Base-by-base conservation (phyloP, 2,888 invertebrate genomes). In the Zygaena filipendulae region DNA sequence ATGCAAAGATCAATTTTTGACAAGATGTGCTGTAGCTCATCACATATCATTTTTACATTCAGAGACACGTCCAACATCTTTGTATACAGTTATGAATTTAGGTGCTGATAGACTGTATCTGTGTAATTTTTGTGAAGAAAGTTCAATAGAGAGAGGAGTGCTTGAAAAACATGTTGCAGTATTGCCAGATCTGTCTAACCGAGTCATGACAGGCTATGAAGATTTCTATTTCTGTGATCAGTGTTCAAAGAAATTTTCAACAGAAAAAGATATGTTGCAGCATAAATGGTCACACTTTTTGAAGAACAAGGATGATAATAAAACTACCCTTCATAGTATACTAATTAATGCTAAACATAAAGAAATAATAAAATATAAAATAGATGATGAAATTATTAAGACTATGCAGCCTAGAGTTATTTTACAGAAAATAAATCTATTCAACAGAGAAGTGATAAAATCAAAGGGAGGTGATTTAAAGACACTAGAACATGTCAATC, bases 271-370 rank as follows among this genome's bases (percentile, higher is more conserved):
- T 3, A 70, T 74, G 68, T 25, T 74, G 0, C 60, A 68, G 9
- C 77, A 77, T 31, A 74, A 75, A 33, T 74, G 71, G 74, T 52
- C 60, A 0, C 75, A 75, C 38, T 71, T 62, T 35, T 35, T 71
- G 2, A 64, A 57, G 19, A 57, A 50, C 0, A 47, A 46, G 13
- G 59, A 64, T n/a, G 59, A 58, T 23, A 53, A 54, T 0, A 59
- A 56, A 30, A 32, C 35, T 4, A 43, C 46, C 32, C 40, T 38
- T 2, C 42, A 44, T n/a, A 33, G 35, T 27, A 29, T 40, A 9
- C 21, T 39, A 21, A 32, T 21, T 0, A 35, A 45, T 28, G 24
- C 23, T 4, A 46, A 38, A 13, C 27, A 27, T 4, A 26, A 26
- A 1, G 19, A 38, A 1, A 55, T 52, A 32, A 54, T 20, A 6